Evolutionary conservation across 2,113 vertebrate genomes (phyloP).

Genomic region (Sinocyclocheilus anophthalmus): DNA sequence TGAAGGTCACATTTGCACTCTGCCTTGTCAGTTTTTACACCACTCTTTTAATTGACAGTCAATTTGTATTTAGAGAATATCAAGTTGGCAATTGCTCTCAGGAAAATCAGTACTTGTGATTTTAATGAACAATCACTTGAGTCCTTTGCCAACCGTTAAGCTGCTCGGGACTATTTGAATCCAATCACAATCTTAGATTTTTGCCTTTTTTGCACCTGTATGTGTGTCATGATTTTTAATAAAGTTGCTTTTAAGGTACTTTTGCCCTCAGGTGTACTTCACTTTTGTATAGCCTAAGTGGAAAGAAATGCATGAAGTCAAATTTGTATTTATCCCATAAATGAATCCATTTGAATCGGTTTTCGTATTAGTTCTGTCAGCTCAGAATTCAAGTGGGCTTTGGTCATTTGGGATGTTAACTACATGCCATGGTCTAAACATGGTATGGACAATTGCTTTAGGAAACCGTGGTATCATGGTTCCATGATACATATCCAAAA

Average conservation of each 20-base stretch:
- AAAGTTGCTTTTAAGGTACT: constrained; percentile 36
- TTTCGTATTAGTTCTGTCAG: background rate
- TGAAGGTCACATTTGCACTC: constrained; percentile 8
- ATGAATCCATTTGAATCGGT: background rate
- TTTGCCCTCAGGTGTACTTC: background rate
- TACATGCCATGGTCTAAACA: background rate
- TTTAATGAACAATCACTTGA: constrained; percentile 15
- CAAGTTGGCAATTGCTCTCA: background rate
- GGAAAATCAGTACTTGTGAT: background rate
- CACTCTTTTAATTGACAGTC: background rate
- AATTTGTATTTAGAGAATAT: background rate
- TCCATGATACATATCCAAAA: background rate
- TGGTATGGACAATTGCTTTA: background rate
- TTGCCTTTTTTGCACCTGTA: background rate
- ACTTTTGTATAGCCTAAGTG: background rate
- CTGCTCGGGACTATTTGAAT: background rate
- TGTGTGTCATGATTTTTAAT: constrained; percentile 16
- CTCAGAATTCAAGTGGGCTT: background rate
- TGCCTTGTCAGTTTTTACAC: background rate
- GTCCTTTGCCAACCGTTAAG: background rate
- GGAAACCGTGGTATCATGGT: no score
- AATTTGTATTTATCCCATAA: background rate
- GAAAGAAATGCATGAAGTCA: background rate
- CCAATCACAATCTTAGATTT: background rate
- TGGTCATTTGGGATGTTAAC: background rate